These are phyloP conservation scores for Ascaphus truei DNA, from an alignment of 2,113 vertebrate species.

Conservation along the genomic window DNA sequence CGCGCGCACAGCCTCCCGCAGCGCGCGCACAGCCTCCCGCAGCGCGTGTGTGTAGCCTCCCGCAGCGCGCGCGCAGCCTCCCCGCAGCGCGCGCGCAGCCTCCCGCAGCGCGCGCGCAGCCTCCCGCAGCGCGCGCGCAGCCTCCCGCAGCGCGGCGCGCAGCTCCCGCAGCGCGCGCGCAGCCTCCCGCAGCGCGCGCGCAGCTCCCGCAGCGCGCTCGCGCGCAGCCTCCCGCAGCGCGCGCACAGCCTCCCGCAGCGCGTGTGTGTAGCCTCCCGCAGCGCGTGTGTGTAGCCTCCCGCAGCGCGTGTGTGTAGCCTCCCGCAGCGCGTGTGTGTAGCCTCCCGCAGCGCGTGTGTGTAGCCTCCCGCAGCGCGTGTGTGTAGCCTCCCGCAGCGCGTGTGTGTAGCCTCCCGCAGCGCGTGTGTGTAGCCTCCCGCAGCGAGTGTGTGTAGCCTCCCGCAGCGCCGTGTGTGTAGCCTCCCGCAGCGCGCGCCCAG, in stretches of 20 bases:
- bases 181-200: background rate
- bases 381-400: background rate
- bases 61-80: too few relatives aligned
- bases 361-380: background rate
- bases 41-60: background rate
- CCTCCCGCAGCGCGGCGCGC: fast-evolving
- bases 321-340: background rate
- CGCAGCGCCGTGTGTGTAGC: too few relatives aligned
- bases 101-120: too few relatives aligned
- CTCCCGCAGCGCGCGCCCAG: background rate
- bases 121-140: background rate
- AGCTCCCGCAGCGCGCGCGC: background rate
- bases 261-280: too few relatives aligned
- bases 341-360: background rate
- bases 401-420: background rate
- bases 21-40: background rate
- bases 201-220: too few relatives aligned
- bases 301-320: background rate
- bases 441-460: background rate
- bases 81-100: background rate
- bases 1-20: too few relatives aligned
- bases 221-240: too few relatives aligned
- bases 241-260: background rate
- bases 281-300: background rate
- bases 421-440: background rate